A percentile compares a stretch with the other conserved stretches of the same genome.
These are phyloP conservation scores for Hydriomena furcata DNA, from an alignment of 2,888 invertebrate genomes.

Conservation along the genomic window DNA sequence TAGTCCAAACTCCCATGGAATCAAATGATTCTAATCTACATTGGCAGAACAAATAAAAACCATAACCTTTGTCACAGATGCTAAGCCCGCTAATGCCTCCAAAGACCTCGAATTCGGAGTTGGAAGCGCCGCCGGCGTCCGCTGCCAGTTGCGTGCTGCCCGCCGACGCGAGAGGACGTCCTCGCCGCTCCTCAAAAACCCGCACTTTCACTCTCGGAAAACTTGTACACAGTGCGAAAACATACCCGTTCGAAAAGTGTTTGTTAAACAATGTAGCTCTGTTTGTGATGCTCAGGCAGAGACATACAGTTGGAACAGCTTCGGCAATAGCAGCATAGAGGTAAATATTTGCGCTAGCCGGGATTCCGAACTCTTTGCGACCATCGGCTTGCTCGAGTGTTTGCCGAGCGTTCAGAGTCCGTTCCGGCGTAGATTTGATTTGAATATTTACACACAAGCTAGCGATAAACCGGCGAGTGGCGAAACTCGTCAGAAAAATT, in stretches of 20 bases:
- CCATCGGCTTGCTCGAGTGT: conserved; percentile 47
- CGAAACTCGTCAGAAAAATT: conserved; percentile 20
- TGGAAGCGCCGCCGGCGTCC: conserved; percentile 40
- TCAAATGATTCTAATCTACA: conserved; percentile 17
- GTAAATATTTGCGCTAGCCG: conserved; percentile 69
- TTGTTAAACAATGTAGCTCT: conserved; percentile 50
- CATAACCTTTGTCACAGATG: conserved; percentile 69
- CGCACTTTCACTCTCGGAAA: conserved; percentile 48
- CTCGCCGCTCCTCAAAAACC: conserved; percentile 35
- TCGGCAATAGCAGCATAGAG: conserved; percentile 59
- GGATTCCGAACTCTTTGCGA: conserved; percentile 38
- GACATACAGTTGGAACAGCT: conserved; percentile 51
- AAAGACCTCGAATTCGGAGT: conserved; percentile 69
- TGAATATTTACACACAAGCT: conserved; percentile 45
- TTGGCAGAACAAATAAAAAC: conserved; percentile 49
- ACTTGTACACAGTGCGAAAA: conserved; percentile 49
- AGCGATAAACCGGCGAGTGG: conserved; percentile 8
- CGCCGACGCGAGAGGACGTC: conserved; percentile 62
- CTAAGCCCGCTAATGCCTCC: conserved; percentile 60
- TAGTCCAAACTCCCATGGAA: no score
- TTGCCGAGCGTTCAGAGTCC: conserved; percentile 44
- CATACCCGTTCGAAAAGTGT: conserved; percentile 35
- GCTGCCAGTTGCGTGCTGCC: conserved; percentile 64
- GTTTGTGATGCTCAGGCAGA: conserved; percentile 47
- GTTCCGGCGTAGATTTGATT: conserved; percentile 40